Percentiles rank a stretch among this genome's conserved stretches.
Evolutionary conservation across 2,797 vertebrate genomes (phyloP).

Genomic region (Lepus townsendii): DNA sequence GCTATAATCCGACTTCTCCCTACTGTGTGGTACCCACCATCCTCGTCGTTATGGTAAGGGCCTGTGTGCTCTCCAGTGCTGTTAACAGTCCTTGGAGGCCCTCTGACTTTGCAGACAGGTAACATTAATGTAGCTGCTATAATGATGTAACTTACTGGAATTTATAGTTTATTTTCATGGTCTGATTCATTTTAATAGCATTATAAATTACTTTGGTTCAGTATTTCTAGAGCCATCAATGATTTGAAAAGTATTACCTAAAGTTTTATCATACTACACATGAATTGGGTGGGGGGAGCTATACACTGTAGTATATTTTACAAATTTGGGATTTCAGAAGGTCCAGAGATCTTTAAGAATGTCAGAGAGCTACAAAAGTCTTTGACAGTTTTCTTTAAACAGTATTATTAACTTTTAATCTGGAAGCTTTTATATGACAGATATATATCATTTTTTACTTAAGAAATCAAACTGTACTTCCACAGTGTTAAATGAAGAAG

Average conservation of each 20-base stretch:
- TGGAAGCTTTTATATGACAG: conserved; percentile 23
- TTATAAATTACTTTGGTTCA: conserved; percentile 33
- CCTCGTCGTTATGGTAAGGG: not conserved
- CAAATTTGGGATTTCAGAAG: conserved; percentile 30
- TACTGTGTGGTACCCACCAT: not conserved
- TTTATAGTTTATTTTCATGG: conserved; percentile 56
- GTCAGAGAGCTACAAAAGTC: not conserved
- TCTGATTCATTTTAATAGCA: conserved; percentile 66
- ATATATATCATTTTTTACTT: not conserved
- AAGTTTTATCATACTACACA: conserved; percentile 22
- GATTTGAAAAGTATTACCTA: conserved; percentile 25
- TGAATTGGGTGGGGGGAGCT: conserved; percentile 46
- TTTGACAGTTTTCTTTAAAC: not conserved
- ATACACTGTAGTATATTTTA: not conserved
- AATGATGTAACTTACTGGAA: conserved; percentile 39
- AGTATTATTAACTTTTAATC: not conserved
- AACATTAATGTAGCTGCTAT: not conserved
- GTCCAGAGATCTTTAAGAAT: conserved; percentile 26
- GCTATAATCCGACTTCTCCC: not conserved
- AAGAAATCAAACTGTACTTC: not conserved
- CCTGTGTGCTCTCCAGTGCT: not conserved
- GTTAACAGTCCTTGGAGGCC: not conserved
- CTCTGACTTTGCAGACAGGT: conserved; percentile 47
- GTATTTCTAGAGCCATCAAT: conserved; percentile 29
- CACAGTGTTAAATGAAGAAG: conserved; percentile 52